A percentile compares a stretch with the other conserved stretches of the same genome.
Evolutionary conservation across 2,113 vertebrate species (phyloP).

Genomic region (Kryptolebias marmoratus): DNA sequence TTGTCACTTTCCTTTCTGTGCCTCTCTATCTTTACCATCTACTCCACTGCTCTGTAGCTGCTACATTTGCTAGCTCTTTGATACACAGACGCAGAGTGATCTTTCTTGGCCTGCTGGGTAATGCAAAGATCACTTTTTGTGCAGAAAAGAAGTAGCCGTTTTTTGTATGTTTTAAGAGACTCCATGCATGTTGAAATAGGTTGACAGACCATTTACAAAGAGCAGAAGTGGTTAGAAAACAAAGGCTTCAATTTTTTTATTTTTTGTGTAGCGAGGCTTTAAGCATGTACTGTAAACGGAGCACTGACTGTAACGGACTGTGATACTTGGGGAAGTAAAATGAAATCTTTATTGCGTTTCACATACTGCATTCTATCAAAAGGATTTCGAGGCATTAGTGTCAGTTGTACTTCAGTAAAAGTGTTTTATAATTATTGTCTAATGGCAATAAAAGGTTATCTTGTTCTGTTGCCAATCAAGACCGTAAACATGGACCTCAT

Average conservation of each 20-base stretch:
- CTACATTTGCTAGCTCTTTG: background rate
- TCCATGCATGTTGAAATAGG: constrained; percentile 6
- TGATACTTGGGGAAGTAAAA: background rate
- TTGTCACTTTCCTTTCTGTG: constrained; percentile 46
- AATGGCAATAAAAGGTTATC: no score
- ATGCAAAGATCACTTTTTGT: background rate
- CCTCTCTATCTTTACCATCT: constrained; percentile 46
- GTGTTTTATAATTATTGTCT: no score
- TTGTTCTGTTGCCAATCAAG: no score
- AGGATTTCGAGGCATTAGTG: no score
- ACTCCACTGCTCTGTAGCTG: constrained; percentile 25
- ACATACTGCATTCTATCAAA: no score
- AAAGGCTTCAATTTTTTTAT: background rate
- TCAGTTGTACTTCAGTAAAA: no score
- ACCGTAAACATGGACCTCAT: no score
- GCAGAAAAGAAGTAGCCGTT: background rate
- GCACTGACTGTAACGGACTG: background rate
- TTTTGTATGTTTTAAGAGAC: background rate
- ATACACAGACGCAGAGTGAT: background rate
- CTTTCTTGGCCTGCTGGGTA: background rate
- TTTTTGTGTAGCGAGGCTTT: background rate
- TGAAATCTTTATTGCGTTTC: background rate
- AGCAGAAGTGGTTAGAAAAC: background rate
- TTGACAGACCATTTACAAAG: background rate
- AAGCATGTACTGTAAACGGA: background rate